phyloP scores from a whole-genome alignment of 1,140 invertebrate species.

The Zaprionus davidi region DNA sequence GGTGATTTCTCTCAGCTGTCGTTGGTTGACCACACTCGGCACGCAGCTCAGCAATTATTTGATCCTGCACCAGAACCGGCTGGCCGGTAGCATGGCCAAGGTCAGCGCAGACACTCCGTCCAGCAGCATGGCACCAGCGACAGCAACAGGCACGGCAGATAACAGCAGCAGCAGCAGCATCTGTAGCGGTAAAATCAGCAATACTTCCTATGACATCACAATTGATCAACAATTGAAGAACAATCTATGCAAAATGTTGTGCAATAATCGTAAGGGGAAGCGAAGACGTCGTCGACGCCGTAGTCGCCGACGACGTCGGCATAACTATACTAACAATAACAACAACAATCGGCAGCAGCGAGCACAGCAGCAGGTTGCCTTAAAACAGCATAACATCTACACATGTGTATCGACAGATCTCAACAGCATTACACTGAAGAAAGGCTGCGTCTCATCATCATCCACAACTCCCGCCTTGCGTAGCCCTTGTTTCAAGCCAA shows the following conservation, averaged over 20 bases:
- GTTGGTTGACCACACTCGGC: slow-evolving; percentile 43
- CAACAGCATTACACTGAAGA: slow-evolving; percentile 16
- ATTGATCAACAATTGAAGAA: slow-evolving; percentile 73
- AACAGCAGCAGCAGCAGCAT: slow-evolving; percentile 3
- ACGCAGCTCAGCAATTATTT: slow-evolving; percentile 51
- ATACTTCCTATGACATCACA: slow-evolving; percentile 52
- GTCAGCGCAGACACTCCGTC: neutral
- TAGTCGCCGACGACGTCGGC: slow-evolving; percentile 37
- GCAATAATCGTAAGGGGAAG: slow-evolving; percentile 62
- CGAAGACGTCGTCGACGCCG: slow-evolving; percentile 56
- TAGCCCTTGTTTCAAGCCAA: slow-evolving; percentile 22
- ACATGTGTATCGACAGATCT: slow-evolving; percentile 24
- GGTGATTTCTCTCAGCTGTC: slow-evolving; percentile 31
- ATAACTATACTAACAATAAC: slow-evolving; percentile 19
- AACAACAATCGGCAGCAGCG: slow-evolving; percentile 25
- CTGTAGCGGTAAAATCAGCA: slow-evolving; percentile 9
- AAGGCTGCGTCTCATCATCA: slow-evolving; percentile 27
- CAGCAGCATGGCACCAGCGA: neutral
- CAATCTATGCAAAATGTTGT: slow-evolving; percentile 68
- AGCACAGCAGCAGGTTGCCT: neutral
- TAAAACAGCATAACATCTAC: neutral
- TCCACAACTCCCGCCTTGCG: slow-evolving; percentile 37
- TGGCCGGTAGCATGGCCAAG: neutral
- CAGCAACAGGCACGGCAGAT: neutral
- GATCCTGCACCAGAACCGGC: slow-evolving; percentile 28